Evolutionary conservation across 2,797 vertebrate species (phyloP), one percentile per base, ranked within the genome.

Genomic region (Spondyliosoma cantharus): DNA sequence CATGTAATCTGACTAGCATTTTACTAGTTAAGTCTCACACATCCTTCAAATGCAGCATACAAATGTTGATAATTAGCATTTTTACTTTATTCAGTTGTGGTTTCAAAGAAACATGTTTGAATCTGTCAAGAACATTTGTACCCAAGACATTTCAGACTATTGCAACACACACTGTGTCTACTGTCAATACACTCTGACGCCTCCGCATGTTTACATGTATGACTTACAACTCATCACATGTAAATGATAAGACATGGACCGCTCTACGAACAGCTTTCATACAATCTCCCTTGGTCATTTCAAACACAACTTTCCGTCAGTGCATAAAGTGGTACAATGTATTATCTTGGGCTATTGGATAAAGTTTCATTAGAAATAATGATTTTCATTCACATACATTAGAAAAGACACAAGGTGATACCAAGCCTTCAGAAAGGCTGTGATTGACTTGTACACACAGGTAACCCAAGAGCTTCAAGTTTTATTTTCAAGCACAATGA

Each of bases 331-430:
- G 59, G 56, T 76, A 77, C 74, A 71, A 57, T 8, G 74, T 70
- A 86, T 81, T 84, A 84, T 32, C 76, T 86, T 78, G 82, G 72
- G 81, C 87, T 78, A 82, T 63, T 43, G 63, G 61, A 82, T 83
- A 85, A 85, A 90, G 89, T 89, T 60, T 80, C 54, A 74, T 81
- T 85, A 81, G 42, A 88, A 89, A 91, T 87, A 61, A 9, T 19
- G 7, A 8, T 90, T 78, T 32, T 83, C 20, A 65, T 15, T 70
- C 19, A 46, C 78, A 37, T 69, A 68, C 72, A 53, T 74, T 75
- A 67, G 59, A 85, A 89, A 90, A 89, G 78, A 88, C 78, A 90
- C 78, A 57, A 37, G 71, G 76, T 85, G 83, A 87, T 32, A 67
- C 19, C 3, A 7, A 82, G 76, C 86, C 84, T 89, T 71, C 22